Conservation (phyloP, 2,888 invertebrate genomes). For the Leuctra nigra region DNA sequence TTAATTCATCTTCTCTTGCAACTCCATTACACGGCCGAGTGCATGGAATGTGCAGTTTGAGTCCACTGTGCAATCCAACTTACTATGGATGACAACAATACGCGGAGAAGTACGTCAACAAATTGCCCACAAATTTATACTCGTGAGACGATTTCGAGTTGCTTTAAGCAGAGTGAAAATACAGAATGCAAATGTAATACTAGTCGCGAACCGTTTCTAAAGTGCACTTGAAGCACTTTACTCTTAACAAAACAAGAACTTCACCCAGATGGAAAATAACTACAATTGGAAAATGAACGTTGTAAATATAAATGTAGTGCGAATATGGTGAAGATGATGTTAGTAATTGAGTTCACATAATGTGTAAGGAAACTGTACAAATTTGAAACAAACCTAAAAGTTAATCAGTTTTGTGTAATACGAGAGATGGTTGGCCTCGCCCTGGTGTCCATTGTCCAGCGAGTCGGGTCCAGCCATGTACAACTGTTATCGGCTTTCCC, state of each 20-base stretch:
- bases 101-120: no score
- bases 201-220: background rate
- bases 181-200: constrained; percentile 3
- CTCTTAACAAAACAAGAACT: background rate
- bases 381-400: constrained; percentile 14
- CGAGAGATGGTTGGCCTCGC: no score
- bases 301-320: background rate
- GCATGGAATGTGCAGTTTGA: no score
- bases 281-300: background rate
- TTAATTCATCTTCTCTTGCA: no score
- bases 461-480: constrained; percentile 9
- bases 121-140: background rate
- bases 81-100: no score
- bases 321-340: background rate
- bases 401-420: constrained; percentile 17
- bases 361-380: no score
- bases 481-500: constrained; percentile 15
- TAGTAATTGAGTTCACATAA: no score
- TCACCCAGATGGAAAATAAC: background rate
- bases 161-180: background rate
- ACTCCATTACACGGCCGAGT: no score
- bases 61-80: no score
- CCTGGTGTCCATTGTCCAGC: constrained; percentile 12
- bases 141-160: background rate
- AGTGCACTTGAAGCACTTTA: background rate